Evolutionary conservation across 2,797 vertebrate genomes (phyloP).

Genomic region (Pyrocephalus nanus): DNA sequence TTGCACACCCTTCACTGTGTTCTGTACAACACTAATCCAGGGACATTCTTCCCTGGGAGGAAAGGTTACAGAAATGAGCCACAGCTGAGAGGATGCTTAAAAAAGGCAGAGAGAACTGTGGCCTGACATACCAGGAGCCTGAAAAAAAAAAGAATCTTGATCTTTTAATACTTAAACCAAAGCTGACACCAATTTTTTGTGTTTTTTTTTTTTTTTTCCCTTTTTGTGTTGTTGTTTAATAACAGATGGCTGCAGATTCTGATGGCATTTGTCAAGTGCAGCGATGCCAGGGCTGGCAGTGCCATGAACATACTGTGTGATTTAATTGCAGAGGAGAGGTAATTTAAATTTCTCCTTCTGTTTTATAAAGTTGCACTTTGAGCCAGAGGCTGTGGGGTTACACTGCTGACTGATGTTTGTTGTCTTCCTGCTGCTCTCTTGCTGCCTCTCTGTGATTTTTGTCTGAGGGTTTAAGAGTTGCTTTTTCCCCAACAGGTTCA

Average conservation of each 20-base stretch:
- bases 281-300: constrained; percentile 60
- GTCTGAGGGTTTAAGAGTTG: not conserved
- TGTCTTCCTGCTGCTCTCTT: not conserved
- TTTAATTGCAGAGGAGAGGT: constrained; percentile 83
- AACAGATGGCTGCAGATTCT: constrained; percentile 83
- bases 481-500: constrained; percentile 76
- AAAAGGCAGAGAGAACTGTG: not conserved
- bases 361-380: not conserved
- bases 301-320: constrained; percentile 79
- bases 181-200: not conserved
- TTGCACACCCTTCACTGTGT: not conserved
- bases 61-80: not conserved
- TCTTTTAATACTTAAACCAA: not conserved
- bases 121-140: not conserved
- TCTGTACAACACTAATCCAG: not conserved
- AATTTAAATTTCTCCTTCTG: not conserved
- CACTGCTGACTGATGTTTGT: not conserved
- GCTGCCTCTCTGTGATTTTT: not conserved
- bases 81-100: not conserved
- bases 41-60: not conserved
- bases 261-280: constrained; percentile 73
- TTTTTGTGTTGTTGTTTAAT: not conserved
- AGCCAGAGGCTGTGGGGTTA: not conserved
- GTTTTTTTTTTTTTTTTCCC: not conserved
- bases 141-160: not conserved